Conservation (phyloP, 2,797 vertebrate genomes). For the Sardinella longiceps region DNA sequence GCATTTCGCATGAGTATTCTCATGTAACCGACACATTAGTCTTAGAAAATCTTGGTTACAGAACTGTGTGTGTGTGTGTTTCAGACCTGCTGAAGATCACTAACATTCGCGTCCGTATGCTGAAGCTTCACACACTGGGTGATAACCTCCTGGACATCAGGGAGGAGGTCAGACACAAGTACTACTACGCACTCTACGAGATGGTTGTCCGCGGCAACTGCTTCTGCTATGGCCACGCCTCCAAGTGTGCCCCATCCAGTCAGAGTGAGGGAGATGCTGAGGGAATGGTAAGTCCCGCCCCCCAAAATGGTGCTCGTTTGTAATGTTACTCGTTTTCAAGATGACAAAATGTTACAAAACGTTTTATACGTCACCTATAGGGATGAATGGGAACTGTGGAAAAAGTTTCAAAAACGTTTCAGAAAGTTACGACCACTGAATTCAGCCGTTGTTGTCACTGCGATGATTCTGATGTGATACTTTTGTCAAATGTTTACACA, state of each 20-base stretch:
- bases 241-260: slow-evolving; percentile 85
- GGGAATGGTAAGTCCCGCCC: slow-evolving; percentile 84
- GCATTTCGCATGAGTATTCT: too few species aligned
- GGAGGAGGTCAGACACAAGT: slow-evolving; percentile 91
- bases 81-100: slow-evolving; percentile 95
- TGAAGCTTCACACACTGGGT: slow-evolving; percentile 90
- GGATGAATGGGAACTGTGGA: too few species aligned
- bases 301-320: background rate
- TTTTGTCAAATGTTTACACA: too few species aligned
- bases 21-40: too few species aligned
- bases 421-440: too few species aligned
- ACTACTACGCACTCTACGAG: slow-evolving; percentile 93
- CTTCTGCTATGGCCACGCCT: slow-evolving; percentile 97
- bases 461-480: too few species aligned
- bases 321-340: too few species aligned
- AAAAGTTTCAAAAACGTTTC: too few species aligned
- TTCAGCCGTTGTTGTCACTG: too few species aligned
- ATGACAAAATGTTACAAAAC: too few species aligned
- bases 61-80: background rate
- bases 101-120: slow-evolving; percentile 88
- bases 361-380: too few species aligned
- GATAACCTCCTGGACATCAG: slow-evolving; percentile 91
- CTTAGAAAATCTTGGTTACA: too few species aligned
- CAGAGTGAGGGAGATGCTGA: slow-evolving; percentile 74
- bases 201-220: slow-evolving; percentile 98